Percentiles rank a stretch among this genome's conserved stretches.
Evolutionary conservation across 2,888 invertebrate genomes (phyloP).

Genomic region (Oxyteleia sp.): DNA sequence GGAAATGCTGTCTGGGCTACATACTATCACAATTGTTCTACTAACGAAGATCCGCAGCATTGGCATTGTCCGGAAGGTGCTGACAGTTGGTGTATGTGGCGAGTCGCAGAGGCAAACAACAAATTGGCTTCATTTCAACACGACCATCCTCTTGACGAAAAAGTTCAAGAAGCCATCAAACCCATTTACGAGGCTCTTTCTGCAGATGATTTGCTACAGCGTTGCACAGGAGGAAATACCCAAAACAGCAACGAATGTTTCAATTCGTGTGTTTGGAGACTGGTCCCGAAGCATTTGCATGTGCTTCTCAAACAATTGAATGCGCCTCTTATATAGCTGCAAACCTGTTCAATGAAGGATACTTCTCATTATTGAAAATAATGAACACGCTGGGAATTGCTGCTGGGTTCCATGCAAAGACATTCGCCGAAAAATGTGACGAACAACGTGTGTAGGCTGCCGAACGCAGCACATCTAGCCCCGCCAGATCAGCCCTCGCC

Average conservation of each 20-base stretch:
- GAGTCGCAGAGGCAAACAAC: neutral
- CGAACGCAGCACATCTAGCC: no score
- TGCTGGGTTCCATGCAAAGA: no score
- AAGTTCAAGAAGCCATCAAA: neutral
- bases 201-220: constrained; percentile 1
- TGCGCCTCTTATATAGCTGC: neutral
- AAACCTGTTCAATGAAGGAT: no score
- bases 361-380: no score
- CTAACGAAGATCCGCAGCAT: neutral
- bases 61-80: neutral
- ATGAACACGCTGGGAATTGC: no score
- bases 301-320: neutral
- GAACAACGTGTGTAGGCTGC: no score
- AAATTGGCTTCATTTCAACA: neutral
- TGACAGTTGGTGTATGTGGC: neutral
- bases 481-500: no score
- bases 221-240: no score
- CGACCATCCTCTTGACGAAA: constrained; percentile 8
- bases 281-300: constrained; percentile 3
- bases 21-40: neutral
- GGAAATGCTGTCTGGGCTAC: neutral
- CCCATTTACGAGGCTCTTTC: neutral
- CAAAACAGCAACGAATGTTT: neutral
- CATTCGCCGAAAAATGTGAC: no score
- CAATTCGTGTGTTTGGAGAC: constrained; percentile 6